Percentiles rank a stretch among this genome's conserved stretches.
Conservation (phyloP, 2,888 invertebrate species). For the Nemotelus pantherinus region DNA sequence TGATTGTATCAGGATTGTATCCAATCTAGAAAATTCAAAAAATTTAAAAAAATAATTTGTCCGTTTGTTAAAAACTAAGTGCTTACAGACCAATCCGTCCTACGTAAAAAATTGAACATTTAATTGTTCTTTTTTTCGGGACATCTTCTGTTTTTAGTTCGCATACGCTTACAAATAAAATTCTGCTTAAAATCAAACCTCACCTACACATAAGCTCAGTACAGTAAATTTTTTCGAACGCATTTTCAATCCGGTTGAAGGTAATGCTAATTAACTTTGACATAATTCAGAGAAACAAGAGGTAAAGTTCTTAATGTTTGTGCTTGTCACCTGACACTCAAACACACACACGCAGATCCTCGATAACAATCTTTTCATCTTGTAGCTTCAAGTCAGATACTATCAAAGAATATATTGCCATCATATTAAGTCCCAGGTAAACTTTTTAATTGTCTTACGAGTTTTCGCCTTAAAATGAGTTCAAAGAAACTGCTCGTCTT, state of each 20-base stretch:
- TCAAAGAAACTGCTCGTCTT: slow-evolving; percentile 38
- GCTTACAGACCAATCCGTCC: too few species aligned
- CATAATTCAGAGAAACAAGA: slow-evolving; percentile 23
- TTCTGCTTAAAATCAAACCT: too few species aligned
- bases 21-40: too few species aligned
- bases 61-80: too few species aligned
- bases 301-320: slow-evolving; percentile 29
- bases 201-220: too few species aligned
- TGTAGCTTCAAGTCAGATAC: slow-evolving; percentile 36
- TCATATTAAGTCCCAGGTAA: slow-evolving; percentile 26
- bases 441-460: slow-evolving; percentile 48
- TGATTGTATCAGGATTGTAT: too few species aligned
- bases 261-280: slow-evolving; percentile 38
- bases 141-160: too few species aligned
- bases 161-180: too few species aligned
- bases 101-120: too few species aligned
- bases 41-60: too few species aligned
- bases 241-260: slow-evolving; percentile 9
- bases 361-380: slow-evolving; percentile 38
- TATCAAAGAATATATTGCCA: slow-evolving; percentile 38
- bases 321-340: not conserved
- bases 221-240: not conserved
- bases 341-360: not conserved
- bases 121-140: too few species aligned
- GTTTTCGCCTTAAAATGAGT: slow-evolving; percentile 31